phyloP scores from a whole-genome alignment of 2,113 vertebrate genomes.

The Oenanthe oenanthe region DNA sequence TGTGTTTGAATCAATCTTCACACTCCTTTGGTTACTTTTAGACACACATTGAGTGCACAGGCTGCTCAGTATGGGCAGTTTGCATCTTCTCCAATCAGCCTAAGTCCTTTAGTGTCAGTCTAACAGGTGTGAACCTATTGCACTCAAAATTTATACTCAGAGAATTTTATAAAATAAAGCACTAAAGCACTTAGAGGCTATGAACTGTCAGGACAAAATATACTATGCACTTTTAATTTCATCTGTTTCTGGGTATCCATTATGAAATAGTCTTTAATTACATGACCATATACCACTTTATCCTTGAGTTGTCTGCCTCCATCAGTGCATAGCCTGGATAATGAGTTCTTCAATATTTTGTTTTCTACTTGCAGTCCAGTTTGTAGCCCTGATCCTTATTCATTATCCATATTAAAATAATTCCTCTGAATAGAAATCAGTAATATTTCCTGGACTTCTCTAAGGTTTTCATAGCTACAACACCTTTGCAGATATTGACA shows the following conservation, averaged over 20 bases:
- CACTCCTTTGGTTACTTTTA: constrained; percentile 28
- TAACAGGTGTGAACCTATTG: neutral
- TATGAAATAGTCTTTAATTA: neutral
- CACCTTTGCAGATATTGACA: neutral
- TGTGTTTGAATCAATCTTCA: constrained; percentile 6
- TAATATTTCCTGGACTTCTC: neutral
- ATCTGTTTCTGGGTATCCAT: neutral
- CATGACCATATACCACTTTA: neutral
- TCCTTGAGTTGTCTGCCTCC: neutral
- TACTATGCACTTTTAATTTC: neutral
- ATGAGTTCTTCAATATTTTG: neutral
- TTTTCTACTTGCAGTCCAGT: neutral
- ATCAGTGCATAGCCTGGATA: neutral
- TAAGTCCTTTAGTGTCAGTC: neutral
- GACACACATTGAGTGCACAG: neutral
- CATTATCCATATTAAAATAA: neutral
- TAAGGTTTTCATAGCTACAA: neutral
- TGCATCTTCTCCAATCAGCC: neutral
- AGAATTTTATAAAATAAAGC: neutral
- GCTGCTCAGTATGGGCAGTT: neutral
- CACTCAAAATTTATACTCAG: neutral
- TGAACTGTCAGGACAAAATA: neutral
- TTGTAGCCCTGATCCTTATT: neutral
- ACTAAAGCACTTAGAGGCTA: neutral
- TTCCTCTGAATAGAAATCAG: neutral